These are phyloP conservation scores for Celastrina argiolus DNA, from an alignment of 2,888 invertebrate species.

Conservation along the genomic window DNA sequence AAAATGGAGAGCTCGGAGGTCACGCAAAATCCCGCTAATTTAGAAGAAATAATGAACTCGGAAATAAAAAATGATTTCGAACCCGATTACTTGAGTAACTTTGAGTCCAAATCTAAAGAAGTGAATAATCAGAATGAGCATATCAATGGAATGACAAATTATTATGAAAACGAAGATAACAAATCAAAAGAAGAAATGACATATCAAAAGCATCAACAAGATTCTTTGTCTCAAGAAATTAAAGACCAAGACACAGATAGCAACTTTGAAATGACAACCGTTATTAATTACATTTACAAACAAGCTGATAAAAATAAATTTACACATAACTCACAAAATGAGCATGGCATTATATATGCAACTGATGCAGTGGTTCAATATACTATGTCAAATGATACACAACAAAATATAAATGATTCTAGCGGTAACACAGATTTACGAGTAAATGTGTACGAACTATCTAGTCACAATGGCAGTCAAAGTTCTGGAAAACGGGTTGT, in stretches of 20 bases:
- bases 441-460: slow-evolving; percentile 67
- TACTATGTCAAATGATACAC: slow-evolving; percentile 18
- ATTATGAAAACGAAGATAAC: slow-evolving; percentile 60
- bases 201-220: slow-evolving; percentile 34
- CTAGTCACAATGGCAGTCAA: slow-evolving; percentile 50
- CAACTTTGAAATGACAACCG: slow-evolving; percentile 52
- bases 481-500: slow-evolving; percentile 44
- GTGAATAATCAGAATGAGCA: slow-evolving; percentile 50
- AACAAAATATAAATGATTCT: slow-evolving; percentile 21
- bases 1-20: slow-evolving; percentile 52
- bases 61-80: slow-evolving; percentile 60
- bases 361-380: slow-evolving; percentile 27
- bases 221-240: slow-evolving; percentile 27
- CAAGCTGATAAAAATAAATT: slow-evolving; percentile 39
- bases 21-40: slow-evolving; percentile 38
- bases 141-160: slow-evolving; percentile 54
- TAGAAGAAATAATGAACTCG: slow-evolving; percentile 51
- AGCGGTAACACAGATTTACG: slow-evolving; percentile 47
- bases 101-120: slow-evolving; percentile 47
- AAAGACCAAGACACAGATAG: slow-evolving; percentile 32
- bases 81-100: slow-evolving; percentile 61
- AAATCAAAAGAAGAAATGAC: slow-evolving; percentile 57
- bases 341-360: slow-evolving; percentile 25
- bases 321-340: slow-evolving; percentile 12
- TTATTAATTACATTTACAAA: slow-evolving; percentile 62